Percentiles rank a stretch among this genome's conserved stretches.
phyloP scores from a whole-genome alignment of 2,113 vertebrate genomes.

The Gymnarchus niloticus region DNA sequence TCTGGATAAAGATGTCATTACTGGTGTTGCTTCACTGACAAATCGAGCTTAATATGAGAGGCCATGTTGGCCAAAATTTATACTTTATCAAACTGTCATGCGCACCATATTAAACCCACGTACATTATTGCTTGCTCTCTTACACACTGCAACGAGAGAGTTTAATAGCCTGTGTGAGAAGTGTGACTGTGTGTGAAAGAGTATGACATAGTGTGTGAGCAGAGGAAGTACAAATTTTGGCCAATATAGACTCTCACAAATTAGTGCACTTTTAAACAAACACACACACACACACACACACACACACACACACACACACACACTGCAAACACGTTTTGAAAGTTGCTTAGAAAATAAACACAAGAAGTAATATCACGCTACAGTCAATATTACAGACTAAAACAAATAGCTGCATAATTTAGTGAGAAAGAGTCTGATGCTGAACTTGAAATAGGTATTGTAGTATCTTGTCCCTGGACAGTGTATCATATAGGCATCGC shows the following conservation, averaged over 20 bases:
- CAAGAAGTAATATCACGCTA: background rate
- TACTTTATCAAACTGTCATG: no score
- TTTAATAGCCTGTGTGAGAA: no score
- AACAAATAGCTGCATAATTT: background rate
- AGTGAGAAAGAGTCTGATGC: background rate
- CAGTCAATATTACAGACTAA: background rate
- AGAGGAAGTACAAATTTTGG: no score
- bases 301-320: background rate
- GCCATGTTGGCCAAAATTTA: no score
- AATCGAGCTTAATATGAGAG: background rate
- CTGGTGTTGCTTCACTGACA: background rate
- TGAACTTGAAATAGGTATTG: background rate
- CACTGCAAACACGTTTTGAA: background rate
- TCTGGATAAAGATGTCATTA: background rate
- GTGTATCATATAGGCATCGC: background rate
- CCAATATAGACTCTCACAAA: no score
- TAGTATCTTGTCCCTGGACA: background rate
- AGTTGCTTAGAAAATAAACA: background rate
- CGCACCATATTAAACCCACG: no score
- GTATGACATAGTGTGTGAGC: no score
- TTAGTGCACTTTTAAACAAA: background rate
- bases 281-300: background rate
- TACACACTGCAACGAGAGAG: no score
- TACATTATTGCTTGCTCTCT: no score
- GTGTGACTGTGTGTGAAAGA: no score